Evolutionary conservation across 2,113 vertebrate species (phyloP).

Genomic region (Garra rufa): DNA sequence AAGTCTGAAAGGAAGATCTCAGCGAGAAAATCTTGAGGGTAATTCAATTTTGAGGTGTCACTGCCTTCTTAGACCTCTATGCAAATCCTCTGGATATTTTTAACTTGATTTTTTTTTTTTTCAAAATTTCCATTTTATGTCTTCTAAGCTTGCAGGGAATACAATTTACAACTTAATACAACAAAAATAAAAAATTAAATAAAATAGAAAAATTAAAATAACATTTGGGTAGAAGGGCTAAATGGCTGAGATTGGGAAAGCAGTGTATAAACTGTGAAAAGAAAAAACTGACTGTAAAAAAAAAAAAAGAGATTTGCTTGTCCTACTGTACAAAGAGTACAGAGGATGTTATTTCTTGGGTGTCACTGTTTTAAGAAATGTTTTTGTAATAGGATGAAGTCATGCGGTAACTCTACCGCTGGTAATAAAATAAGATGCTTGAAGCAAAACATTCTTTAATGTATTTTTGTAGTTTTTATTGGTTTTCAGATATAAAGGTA

Average conservation of each 20-base stretch:
- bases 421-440: background rate
- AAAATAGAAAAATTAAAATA: background rate
- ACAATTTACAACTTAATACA: too few species aligned
- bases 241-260: background rate
- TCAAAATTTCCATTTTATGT: background rate
- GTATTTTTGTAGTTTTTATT: background rate
- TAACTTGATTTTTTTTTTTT: background rate
- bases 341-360: background rate
- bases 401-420: background rate
- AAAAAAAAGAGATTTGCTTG: background rate
- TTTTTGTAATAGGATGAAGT: background rate
- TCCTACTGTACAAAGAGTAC: background rate
- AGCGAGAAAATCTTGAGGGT: slow-evolving; percentile 22
- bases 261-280: background rate
- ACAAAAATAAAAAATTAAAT: background rate
- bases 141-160: background rate
- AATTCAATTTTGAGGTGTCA: slow-evolving; percentile 17
- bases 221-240: background rate
- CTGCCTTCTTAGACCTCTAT: background rate
- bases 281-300: background rate
- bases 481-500: background rate
- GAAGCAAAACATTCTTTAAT: background rate
- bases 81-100: slow-evolving; percentile 3
- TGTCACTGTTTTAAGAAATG: background rate
- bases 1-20: slow-evolving; percentile 20